Conservation (phyloP, 2,113 vertebrate genomes). For the Charadrius vociferus region DNA sequence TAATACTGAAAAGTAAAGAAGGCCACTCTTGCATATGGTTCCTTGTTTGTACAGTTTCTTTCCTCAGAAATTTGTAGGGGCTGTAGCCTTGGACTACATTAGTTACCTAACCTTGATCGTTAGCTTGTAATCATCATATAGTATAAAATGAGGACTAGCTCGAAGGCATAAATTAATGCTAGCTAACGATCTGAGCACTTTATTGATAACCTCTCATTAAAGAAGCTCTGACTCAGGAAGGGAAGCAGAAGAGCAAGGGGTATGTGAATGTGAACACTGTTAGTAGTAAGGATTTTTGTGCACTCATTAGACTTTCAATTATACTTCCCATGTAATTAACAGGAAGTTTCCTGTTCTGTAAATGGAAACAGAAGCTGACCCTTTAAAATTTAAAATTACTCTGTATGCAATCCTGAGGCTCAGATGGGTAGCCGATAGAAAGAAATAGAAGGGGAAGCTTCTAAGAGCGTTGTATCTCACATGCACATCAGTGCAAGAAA, state of each 20-base stretch:
- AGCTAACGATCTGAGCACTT: neutral
- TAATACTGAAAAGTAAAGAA: neutral
- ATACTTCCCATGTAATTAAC: neutral
- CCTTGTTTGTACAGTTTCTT: neutral
- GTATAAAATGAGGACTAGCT: neutral
- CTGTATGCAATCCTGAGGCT: neutral
- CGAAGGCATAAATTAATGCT: neutral
- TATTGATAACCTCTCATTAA: neutral
- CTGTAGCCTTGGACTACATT: neutral
- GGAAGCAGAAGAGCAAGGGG: neutral
- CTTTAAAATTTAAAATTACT: neutral
- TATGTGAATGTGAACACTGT: neutral
- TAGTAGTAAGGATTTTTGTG: neutral
- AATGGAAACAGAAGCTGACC: neutral
- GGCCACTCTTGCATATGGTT: neutral
- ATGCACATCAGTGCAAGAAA: neutral
- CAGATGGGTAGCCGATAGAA: neutral
- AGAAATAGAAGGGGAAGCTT: neutral
- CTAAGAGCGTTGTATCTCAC: accelerated
- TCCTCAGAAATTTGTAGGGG: neutral
- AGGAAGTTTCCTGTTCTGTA: neutral
- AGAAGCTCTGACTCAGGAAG: neutral
- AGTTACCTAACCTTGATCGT: neutral
- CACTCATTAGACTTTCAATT: neutral
- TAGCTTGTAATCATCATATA: neutral